Evolutionary conservation across 2,113 vertebrate species (phyloP).

Genomic region (Oreochromis aureus): DNA sequence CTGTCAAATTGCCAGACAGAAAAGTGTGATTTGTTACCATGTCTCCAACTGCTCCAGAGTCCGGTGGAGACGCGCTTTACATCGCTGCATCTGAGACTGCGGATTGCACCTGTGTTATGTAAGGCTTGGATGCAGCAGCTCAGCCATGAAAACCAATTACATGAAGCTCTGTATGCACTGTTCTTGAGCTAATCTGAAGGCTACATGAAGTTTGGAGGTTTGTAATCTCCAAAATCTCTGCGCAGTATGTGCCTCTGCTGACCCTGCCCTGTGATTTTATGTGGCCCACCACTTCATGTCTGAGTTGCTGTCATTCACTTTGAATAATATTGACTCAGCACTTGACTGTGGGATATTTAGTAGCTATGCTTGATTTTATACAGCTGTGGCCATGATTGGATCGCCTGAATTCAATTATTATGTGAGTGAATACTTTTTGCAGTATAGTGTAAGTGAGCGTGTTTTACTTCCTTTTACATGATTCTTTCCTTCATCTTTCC

Average conservation of each 20-base stretch:
- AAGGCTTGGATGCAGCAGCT: background rate
- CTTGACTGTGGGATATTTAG: background rate
- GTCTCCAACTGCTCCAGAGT: background rate
- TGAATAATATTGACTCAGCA: background rate
- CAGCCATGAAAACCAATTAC: background rate
- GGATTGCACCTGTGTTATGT: background rate
- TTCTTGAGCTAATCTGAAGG: background rate
- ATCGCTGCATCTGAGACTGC: background rate
- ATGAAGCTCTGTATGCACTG: background rate
- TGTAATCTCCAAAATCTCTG: background rate
- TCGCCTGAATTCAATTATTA: background rate
- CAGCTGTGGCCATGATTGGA: background rate
- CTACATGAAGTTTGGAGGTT: background rate
- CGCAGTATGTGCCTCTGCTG: accelerated
- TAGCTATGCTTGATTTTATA: accelerated
- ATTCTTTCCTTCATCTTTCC: background rate
- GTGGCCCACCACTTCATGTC: background rate
- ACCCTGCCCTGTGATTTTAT: background rate
- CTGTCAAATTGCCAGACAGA: background rate
- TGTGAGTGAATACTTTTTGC: background rate
- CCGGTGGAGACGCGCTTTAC: background rate
- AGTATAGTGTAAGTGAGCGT: background rate
- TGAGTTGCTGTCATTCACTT: background rate
- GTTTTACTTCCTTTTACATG: background rate
- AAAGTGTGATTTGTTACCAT: background rate